Base-by-base conservation (phyloP, 2,888 invertebrate genomes). In the Plutella xylostella region DNA sequence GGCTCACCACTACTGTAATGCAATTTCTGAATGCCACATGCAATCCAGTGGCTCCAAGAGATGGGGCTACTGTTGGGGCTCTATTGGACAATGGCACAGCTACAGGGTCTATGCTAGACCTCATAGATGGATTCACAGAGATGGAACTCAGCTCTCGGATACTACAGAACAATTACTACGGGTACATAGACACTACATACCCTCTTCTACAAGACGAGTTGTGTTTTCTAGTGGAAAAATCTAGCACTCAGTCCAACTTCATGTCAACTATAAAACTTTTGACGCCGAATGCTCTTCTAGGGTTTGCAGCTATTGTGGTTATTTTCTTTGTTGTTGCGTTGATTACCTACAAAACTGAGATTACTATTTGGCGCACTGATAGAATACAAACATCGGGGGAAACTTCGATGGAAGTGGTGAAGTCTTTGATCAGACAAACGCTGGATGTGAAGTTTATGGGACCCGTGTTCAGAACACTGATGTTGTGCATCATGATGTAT, bases 61-160 rank as follows among this genome's bases (percentile, higher is more conserved):
- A 84, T 51, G 67, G 66, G 0, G 74, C 58, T 18, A 82, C 80
- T 1, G 72, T 82, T 2, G 84, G 84, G 17, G 75, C 79, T 54
- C 55, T 82, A 14, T 54, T 80, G 12, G 60, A 68, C 0, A 75
- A 82, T 49, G 82, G 78, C 1, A 83, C 77, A 31, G 74, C 77
- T 1, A 82, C 83, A 4, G 85, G 85, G 43, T 72, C 75, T 0
- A 80, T 80, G 5, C 69, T 69, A 18, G 82, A 84, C 55, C 55
- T 84, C 38, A 63, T 80, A 1, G 73, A 77, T n/a, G 73, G 75
- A 5, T 87, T 86, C 39, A 68, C 85, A 0, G 88, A 88, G 48
- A 55, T 88, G 15, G 85, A 87, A 47, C 56, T 87, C 6, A 87
- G 74, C 49, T 79, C 86, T 1, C 65, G 87, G 44, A 86, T 88